Evolutionary conservation across 2,113 vertebrate species (phyloP), one percentile per base, ranked within the genome.

Genomic region (Oryctolagus cuniculus): DNA sequence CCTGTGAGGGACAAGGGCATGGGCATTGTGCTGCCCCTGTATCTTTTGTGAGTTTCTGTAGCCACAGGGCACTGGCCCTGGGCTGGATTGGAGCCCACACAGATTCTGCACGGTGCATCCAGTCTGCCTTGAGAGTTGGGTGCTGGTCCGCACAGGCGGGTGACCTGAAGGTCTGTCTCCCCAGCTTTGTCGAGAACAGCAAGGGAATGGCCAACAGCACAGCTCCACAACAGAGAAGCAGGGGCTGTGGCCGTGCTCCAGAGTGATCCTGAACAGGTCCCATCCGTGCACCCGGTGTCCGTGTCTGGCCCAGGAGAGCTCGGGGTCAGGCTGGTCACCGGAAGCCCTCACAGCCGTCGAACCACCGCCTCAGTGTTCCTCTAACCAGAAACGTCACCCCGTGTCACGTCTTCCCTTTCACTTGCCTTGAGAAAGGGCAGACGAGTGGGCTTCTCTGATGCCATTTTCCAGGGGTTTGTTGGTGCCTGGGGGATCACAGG

Each of bases 101-200:
- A 17, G 27, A 0, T 6, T 15, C 34, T 31, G 19, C 38, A 2
- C 16, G 55, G 34, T 7, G 2, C 0, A 0, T 2, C 34, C 31
- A 27, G 1, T 17, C 84, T 36, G 27, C 0, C 29, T 6, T 29
- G 19, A 9, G 13, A 8, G 0, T 27, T 1, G 29, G 38, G 0
- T 8, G 58, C 64, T 4, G 63, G 0, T 19, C 1, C 0, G 13
- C n/a, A 55, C 44, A 27, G 44, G 34, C 67, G 1, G n/a, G 11
- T 2, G 1, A 1, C 36, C 58, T 15, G 19, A 38, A 36, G 19
- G 15, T 22, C 67, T 22, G n/a, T n/a, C 49, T 16, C 5, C 49
- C 51, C n/a, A 10, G 2, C 61, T 10, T 4, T 36, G 84, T 31
- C 0, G 1, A 11, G 34, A 69, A 17, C 34, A 49, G 31, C 55